Percentiles rank a stretch among this genome's conserved stretches.
Evolutionary conservation across 64 coral and sea anemone species (phyloP).

Genomic region (Astreopora myriophthalma): DNA sequence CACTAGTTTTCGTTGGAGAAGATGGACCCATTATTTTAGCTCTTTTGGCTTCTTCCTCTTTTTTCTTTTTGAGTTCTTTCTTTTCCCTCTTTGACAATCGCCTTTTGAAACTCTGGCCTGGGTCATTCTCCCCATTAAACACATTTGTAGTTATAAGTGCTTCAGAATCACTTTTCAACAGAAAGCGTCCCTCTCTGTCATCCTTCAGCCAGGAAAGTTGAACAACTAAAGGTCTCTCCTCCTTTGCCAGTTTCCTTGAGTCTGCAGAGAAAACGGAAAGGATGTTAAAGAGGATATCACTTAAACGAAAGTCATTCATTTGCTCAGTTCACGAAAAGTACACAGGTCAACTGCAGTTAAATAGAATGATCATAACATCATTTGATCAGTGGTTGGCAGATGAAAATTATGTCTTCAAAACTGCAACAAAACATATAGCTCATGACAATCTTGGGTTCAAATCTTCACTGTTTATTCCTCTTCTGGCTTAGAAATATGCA

Average conservation of each 20-base stretch:
- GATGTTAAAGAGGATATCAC: not conserved
- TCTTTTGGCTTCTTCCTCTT: slow-evolving; percentile 78
- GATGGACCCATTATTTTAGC: slow-evolving; percentile 42
- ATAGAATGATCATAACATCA: no score
- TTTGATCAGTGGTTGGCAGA: no score
- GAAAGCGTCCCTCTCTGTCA: slow-evolving; percentile 94
- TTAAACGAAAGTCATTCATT: no score
- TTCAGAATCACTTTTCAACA: slow-evolving; percentile 89
- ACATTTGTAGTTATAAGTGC: slow-evolving; percentile 75
- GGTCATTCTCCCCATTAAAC: slow-evolving; percentile 25
- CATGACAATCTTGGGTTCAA: no score
- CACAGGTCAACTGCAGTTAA: no score
- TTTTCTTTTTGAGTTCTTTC: slow-evolving; percentile 89
- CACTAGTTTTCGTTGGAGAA: slow-evolving; percentile 42
- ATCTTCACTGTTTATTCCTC: no score
- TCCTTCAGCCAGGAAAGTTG: slow-evolving; percentile 89
- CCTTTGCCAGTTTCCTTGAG: slow-evolving; percentile 67
- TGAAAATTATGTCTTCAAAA: no score
- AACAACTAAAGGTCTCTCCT: slow-evolving; percentile 79
- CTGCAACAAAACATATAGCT: no score
- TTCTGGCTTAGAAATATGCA: no score
- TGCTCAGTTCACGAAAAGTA: no score
- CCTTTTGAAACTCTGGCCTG: slow-evolving; percentile 77
- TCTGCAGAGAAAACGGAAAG: slow-evolving; percentile 42
- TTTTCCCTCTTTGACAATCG: slow-evolving; percentile 90